Percentiles rank a stretch among this genome's conserved stretches.
These are phyloP conservation scores for Neoaliturus tenellus DNA, from an alignment of 2,888 invertebrate genomes.

Conservation along the genomic window DNA sequence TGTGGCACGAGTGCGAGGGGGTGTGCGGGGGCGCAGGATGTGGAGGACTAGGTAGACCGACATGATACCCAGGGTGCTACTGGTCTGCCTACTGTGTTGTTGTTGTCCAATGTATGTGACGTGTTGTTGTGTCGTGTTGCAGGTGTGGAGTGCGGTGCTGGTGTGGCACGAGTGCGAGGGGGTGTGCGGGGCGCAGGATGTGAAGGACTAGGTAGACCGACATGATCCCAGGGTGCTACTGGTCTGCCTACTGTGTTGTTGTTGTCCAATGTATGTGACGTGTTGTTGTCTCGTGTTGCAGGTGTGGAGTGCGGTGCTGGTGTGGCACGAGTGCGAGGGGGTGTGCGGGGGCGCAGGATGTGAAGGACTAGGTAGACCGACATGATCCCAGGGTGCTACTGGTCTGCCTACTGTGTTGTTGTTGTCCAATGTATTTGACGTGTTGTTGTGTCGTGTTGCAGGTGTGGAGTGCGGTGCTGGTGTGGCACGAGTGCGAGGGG, in stretches of 20 bases:
- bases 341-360: conserved; percentile 36
- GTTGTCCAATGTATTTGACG: neutral
- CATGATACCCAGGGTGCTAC: conserved; percentile 7
- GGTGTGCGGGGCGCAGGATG: conserved; percentile 29
- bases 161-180: neutral
- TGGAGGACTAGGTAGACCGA: conserved; percentile 8
- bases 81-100: conserved; percentile 5
- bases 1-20: neutral
- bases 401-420: neutral
- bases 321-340: neutral
- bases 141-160: neutral
- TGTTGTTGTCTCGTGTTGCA: conserved; percentile 1
- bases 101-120: too few relatives aligned
- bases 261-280: too few relatives aligned
- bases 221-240: conserved; percentile 6
- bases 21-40: conserved; percentile 36
- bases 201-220: conserved; percentile 6
- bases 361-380: conserved; percentile 6
- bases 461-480: too few relatives aligned
- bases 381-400: conserved; percentile 9
- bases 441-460: neutral
- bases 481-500: neutral
- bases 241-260: neutral
- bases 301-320: too few relatives aligned
- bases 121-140: conserved; percentile 1